Evolutionary conservation across 2,113 vertebrate genomes (phyloP), one percentile per base, ranked within the genome.

Genomic region (Calonectris borealis): DNA sequence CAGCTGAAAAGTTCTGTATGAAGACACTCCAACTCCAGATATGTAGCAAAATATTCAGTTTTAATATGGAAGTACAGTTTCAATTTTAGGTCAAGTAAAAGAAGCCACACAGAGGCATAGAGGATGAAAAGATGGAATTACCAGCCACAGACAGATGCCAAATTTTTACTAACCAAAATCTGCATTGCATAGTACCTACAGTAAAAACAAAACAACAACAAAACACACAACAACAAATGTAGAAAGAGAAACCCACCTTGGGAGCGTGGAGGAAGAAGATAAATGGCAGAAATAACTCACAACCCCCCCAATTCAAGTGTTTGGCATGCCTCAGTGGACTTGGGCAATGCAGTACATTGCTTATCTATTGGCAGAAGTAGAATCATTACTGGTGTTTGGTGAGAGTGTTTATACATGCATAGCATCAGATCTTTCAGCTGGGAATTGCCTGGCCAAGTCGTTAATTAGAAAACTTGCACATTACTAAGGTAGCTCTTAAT

Each of bases 291-390:
- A 93, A 49, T 77, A 86, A 66, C 32, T 60, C 19, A 0, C 29
- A 51, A 77, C 6, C 21, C 13, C 7, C 13, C 20, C 32, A 69
- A 0, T 55, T 66, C 16, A 64, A 75, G 32, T 32, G 48, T 64
- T 69, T 86, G 76, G 66, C 83, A 24, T 26, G 29, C 90, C 65
- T 80, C 58, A 55, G 77, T 69, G 86, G 84, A 89, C 58, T 89
- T 66, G 29, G 90, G 88, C 64, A 93, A 94, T 52, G 73, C 81
- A 40, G 34, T 38, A 31, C 34, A 4, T 36, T 91, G 90, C 78
- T 89, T 88, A 89, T 94, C 81, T 91, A 1, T 36, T 96, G 75
- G 91, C 82, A 84, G 78, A 65, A 90, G 62, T 19, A 94, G 88
- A 86, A 69, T 32, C n/a, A 38, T 66, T 78, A 75, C 86, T 85